Conservation (phyloP, 2,113 vertebrate species). For the Mixornis gularis region DNA sequence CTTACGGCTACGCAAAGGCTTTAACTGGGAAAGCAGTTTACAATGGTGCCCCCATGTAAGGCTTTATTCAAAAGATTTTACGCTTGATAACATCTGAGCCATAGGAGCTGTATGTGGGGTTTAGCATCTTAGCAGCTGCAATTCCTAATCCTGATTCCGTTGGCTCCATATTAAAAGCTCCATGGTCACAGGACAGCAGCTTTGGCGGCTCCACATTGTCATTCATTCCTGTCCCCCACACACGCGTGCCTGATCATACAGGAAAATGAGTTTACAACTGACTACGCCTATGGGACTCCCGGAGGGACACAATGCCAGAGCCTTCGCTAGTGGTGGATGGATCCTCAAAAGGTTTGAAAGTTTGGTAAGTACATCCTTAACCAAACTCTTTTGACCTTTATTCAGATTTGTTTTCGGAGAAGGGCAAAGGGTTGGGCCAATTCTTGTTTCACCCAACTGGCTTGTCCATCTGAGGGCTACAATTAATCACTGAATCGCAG, state of each 20-base stretch:
- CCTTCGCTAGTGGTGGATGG: constrained; percentile 13
- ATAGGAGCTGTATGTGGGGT: constrained; percentile 51
- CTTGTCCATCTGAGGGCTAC: constrained; percentile 24
- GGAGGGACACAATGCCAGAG: neutral
- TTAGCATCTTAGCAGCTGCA: constrained; percentile 70
- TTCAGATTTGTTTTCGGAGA: constrained; percentile 45
- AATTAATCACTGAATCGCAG: constrained; percentile 47
- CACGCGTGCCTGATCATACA: constrained; percentile 32
- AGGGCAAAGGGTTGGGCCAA: constrained; percentile 55
- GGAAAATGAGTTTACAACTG: constrained; percentile 29
- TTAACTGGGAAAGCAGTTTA: constrained; percentile 65
- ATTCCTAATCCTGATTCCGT: constrained; percentile 67
- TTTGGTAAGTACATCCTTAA: constrained; percentile 60
- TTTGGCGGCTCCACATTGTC: constrained; percentile 40
- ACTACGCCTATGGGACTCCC: neutral
- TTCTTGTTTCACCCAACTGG: constrained; percentile 49
- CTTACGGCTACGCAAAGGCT: constrained; percentile 30
- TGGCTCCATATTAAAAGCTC: constrained; percentile 67
- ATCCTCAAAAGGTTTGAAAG: constrained; percentile 42
- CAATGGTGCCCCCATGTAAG: constrained; percentile 61
- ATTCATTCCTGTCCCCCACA: constrained; percentile 32
- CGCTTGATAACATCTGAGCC: constrained; percentile 64
- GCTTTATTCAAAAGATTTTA: constrained; percentile 66
- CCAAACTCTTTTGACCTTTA: constrained; percentile 64
- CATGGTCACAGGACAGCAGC: constrained; percentile 49